Evolutionary conservation across 2,888 invertebrate genomes (phyloP).

Genomic region (Ametastegia equiseti): DNA sequence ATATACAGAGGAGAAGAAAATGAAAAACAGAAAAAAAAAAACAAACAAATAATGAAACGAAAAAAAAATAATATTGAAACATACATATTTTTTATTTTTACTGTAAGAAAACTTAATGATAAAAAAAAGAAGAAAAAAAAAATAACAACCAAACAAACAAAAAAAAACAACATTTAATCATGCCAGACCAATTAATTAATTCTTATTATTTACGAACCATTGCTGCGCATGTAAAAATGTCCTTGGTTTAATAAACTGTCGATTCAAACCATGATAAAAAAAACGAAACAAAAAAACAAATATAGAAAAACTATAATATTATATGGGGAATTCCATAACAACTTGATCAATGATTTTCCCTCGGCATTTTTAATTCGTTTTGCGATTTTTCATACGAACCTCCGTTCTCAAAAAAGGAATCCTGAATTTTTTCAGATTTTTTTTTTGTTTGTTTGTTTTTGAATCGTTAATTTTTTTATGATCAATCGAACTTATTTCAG

Average conservation of each 20-base stretch:
- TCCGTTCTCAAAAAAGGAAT: too few relatives aligned
- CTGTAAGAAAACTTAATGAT: too few relatives aligned
- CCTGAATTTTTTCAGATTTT: too few relatives aligned
- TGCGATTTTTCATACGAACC: too few relatives aligned
- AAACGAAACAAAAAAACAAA: too few relatives aligned
- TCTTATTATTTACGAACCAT: slow-evolving; percentile 54
- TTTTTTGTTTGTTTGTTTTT: too few relatives aligned
- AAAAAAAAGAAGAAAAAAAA: background rate
- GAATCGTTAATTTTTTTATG: too few relatives aligned
- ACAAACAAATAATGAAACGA: slow-evolving; percentile 42
- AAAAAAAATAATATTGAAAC: slow-evolving; percentile 50
- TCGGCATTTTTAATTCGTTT: too few relatives aligned
- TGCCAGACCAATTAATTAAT: slow-evolving; percentile 57
- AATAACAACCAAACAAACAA: background rate
- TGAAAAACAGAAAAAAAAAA: slow-evolving; percentile 16
- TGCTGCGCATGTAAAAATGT: slow-evolving; percentile 65
- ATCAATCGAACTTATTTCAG: too few relatives aligned
- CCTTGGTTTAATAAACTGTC: slow-evolving; percentile 64
- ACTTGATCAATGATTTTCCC: too few relatives aligned
- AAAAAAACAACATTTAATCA: slow-evolving; percentile 47
- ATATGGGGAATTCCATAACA: background rate
- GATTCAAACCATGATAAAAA: slow-evolving; percentile 56
- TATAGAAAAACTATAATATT: background rate
- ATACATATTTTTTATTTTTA: slow-evolving; percentile 64
- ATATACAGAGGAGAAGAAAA: slow-evolving; percentile 52